A percentile compares a stretch with the other conserved stretches of the same genome.
These are phyloP conservation scores for Drosophila bifasciata DNA, from an alignment of 1,140 invertebrate species.

Conservation along the genomic window DNA sequence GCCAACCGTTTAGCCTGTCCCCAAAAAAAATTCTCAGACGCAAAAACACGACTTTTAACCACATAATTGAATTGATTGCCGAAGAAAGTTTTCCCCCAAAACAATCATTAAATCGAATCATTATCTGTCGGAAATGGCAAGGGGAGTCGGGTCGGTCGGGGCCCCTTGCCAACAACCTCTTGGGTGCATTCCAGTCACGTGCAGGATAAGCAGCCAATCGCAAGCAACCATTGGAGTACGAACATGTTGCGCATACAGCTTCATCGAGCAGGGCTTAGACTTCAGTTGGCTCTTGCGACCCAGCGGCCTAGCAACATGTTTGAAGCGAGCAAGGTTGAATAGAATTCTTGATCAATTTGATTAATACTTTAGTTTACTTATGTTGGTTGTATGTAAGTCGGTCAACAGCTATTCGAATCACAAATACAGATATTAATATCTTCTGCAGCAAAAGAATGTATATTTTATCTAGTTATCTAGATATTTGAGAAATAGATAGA, in stretches of 20 bases:
- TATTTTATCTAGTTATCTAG: too few relatives aligned
- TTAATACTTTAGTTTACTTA: too few relatives aligned
- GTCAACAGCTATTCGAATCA: too few relatives aligned
- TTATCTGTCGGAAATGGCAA: slow-evolving; percentile 30
- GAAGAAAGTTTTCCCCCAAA: slow-evolving; percentile 48
- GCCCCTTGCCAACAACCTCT: too few relatives aligned
- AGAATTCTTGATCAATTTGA: neutral
- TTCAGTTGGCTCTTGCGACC: neutral
- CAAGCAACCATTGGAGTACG: slow-evolving; percentile 16
- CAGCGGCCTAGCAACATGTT: neutral
- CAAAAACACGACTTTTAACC: slow-evolving; percentile 53
- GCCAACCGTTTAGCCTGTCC: slow-evolving; percentile 7
- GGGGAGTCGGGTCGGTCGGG: neutral
- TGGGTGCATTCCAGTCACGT: slow-evolving; percentile 25
- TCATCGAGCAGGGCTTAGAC: slow-evolving; percentile 42
- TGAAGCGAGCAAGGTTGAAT: neutral
- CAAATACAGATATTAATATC: too few relatives aligned
- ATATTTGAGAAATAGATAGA: too few relatives aligned
- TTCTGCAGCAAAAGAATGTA: too few relatives aligned
- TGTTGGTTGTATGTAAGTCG: too few relatives aligned
- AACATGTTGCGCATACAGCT: slow-evolving; percentile 30
- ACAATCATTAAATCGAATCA: slow-evolving; percentile 35
- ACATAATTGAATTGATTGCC: slow-evolving; percentile 56
- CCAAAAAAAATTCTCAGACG: slow-evolving; percentile 10
- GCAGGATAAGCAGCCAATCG: slow-evolving; percentile 36